Evolutionary conservation across 1,140 invertebrate species (phyloP).

Genomic region (Asobara japonica): DNA sequence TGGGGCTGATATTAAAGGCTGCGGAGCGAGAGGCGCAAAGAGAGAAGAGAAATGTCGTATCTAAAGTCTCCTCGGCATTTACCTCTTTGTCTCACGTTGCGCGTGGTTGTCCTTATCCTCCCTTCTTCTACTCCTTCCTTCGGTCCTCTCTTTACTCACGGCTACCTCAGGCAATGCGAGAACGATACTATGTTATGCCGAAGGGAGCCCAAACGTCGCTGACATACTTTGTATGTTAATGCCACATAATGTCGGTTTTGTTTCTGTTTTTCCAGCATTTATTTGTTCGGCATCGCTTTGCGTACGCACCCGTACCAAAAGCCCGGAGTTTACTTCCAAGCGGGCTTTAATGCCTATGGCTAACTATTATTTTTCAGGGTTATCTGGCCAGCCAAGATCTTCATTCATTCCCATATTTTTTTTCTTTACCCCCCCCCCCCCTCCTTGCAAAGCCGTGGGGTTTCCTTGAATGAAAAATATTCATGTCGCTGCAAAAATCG

Average conservation of each 20-base stretch:
- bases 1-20: constrained; percentile 34
- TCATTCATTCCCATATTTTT: constrained; percentile 9
- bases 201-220: constrained; percentile 55
- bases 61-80: constrained; percentile 31
- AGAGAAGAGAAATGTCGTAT: constrained; percentile 50
- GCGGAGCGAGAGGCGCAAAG: background rate
- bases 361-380: constrained; percentile 15
- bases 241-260: constrained; percentile 66
- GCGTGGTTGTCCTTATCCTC: constrained; percentile 23
- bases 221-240: constrained; percentile 69
- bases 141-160: constrained; percentile 31
- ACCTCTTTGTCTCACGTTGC: constrained; percentile 36
- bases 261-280: constrained; percentile 64
- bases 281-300: constrained; percentile 60
- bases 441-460: no score
- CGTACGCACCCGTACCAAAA: constrained; percentile 43
- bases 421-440: no score
- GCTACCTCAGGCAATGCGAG: constrained; percentile 25
- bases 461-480: no score
- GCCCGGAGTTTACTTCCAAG: background rate
- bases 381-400: constrained; percentile 13
- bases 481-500: no score
- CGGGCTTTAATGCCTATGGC: background rate
- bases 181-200: constrained; percentile 63
- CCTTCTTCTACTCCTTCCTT: constrained; percentile 7